Conservation (phyloP, 2,113 vertebrate species). For the Heloderma charlesbogerti region DNA sequence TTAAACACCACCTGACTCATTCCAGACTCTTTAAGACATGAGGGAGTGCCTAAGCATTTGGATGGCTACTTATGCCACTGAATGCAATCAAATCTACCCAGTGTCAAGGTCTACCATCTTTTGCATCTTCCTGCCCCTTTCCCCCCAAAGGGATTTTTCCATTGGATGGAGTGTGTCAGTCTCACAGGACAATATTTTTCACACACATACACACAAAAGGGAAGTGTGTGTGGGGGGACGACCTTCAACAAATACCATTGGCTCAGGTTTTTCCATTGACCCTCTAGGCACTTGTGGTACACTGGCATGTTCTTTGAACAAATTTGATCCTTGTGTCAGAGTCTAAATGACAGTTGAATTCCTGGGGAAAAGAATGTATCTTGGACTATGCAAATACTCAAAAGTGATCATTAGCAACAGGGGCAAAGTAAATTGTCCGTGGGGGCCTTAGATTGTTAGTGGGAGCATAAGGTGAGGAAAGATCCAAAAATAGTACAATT, state of each 20-base stretch:
- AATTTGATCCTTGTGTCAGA: not conserved
- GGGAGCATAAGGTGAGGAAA: not conserved
- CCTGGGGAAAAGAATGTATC: not conserved
- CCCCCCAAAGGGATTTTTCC: too few relatives aligned
- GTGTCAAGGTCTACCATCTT: too few relatives aligned
- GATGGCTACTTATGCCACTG: too few relatives aligned
- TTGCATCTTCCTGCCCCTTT: too few relatives aligned
- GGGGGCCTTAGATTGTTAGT: not conserved
- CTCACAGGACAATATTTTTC: too few relatives aligned
- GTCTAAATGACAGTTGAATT: not conserved
- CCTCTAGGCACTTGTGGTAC: not conserved
- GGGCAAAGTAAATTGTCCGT: not conserved
- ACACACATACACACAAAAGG: too few relatives aligned
- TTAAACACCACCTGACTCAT: too few relatives aligned
- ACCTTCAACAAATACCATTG: not conserved
- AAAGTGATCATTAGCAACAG: not conserved
- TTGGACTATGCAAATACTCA: not conserved
- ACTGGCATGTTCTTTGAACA: not conserved
- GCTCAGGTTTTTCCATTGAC: not conserved
- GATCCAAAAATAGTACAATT: not conserved
- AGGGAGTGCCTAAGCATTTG: too few relatives aligned
- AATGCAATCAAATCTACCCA: too few relatives aligned
- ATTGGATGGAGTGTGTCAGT: too few relatives aligned
- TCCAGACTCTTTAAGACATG: too few relatives aligned
- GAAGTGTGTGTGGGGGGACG: too few relatives aligned